These are phyloP conservation scores for Phortica variegata DNA, from an alignment of 1,140 invertebrate genomes.

Conservation along the genomic window DNA sequence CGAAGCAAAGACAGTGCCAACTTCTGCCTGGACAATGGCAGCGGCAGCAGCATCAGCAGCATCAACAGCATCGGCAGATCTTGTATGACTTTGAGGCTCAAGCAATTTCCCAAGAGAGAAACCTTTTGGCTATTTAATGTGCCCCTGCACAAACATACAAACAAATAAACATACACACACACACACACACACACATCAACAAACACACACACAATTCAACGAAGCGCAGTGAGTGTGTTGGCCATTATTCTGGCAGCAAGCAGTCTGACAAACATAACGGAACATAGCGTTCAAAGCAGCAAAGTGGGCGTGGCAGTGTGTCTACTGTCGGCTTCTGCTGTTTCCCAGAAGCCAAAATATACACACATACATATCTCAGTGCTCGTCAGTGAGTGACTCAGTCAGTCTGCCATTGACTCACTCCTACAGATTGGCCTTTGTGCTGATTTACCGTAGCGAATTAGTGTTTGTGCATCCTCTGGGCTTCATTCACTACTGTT, in stretches of 20 bases:
- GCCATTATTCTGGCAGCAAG: too few species aligned
- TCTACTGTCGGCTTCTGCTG: neutral
- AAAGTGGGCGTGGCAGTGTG: constrained; percentile 25
- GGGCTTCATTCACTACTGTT: constrained; percentile 5
- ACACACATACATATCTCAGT: constrained; percentile 1
- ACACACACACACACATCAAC: constrained; percentile 5
- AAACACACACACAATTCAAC: constrained; percentile 8
- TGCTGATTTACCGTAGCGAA: neutral
- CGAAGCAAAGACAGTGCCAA: neutral
- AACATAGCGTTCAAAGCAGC: constrained; percentile 1
- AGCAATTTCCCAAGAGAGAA: constrained; percentile 36
- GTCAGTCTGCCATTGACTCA: too few species aligned
- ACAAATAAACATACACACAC: constrained; percentile 14
- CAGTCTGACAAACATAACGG: constrained; percentile 18
- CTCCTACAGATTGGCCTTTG: neutral
- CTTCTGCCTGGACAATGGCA: neutral
- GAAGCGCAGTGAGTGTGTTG: too few species aligned
- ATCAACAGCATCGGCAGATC: constrained; percentile 5
- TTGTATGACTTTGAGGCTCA: constrained; percentile 10
- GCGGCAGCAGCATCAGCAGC: neutral
- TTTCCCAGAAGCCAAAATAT: constrained; percentile 10
- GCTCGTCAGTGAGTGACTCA: too few species aligned
- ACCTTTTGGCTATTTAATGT: constrained; percentile 56
- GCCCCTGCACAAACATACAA: constrained; percentile 15
- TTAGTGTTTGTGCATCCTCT: neutral